A percentile compares a stretch with the other conserved stretches of the same genome.
These are phyloP conservation scores for Limnephilus auricula DNA, from an alignment of 2,888 invertebrate genomes.

Conservation along the genomic window DNA sequence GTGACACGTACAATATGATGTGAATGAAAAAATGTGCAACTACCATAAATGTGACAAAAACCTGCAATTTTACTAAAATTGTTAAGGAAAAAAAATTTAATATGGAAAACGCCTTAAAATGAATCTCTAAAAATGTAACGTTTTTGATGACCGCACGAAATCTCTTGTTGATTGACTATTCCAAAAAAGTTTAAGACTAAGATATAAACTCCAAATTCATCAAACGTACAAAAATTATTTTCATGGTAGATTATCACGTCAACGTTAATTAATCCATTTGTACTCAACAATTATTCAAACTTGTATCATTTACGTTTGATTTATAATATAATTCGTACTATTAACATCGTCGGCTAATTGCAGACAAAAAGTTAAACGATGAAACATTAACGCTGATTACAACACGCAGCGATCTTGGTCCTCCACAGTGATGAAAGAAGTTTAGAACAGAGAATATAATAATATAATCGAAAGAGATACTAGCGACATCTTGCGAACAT, in stretches of 20 bases:
- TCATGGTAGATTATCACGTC: neutral
- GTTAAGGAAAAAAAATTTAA: no score
- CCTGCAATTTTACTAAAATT: no score
- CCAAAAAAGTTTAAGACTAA: neutral
- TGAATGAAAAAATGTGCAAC: no score
- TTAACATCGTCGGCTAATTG: constrained; percentile 38
- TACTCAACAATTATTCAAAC: neutral
- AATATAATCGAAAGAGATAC: no score
- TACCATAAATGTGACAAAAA: no score
- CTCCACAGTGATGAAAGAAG: neutral
- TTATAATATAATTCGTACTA: constrained; percentile 36
- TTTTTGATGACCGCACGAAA: neutral
- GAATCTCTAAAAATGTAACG: neutral
- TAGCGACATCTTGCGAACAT: no score
- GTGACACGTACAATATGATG: no score
- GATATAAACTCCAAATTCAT: neutral
- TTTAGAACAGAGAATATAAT: neutral
- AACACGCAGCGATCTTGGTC: constrained; percentile 36
- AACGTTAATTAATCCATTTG: constrained; percentile 7
- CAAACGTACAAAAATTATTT: neutral
- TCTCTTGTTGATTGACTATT: neutral
- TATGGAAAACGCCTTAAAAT: no score
- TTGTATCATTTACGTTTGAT: constrained; percentile 28
- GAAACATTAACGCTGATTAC: constrained; percentile 26
- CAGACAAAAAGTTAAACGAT: constrained; percentile 34